Base-by-base conservation (phyloP, 2,113 vertebrate genomes). In the Catharus minimus region DNA sequence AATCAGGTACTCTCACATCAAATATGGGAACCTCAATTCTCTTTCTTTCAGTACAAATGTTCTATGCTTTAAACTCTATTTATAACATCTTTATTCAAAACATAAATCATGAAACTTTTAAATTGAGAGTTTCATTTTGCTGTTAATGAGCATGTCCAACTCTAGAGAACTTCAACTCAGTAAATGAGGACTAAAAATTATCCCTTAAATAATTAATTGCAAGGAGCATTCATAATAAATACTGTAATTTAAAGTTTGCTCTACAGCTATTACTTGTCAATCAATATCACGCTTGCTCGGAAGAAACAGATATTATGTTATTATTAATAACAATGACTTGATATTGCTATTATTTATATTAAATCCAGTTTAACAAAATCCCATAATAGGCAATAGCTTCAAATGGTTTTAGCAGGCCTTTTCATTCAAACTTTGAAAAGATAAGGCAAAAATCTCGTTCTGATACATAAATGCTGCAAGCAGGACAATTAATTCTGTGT, bases 141-240 rank as follows among this genome's bases (percentile, higher is more conserved):
- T 72, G 55, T 79, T 90, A 89, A 92, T 79, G 65, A 92, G 18
- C 30, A 66, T 33, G 33, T 60, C 73, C 66, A 75, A 68, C 19
- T 87, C 57, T 50, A 86, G 41, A 88, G 23, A 91, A 77, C 23
- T 94, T 94, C 65, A 88, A 46, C 90, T 83, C 20, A 57, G 30
- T 72, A 94, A 95, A 93, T 17, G 17, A 94, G 46, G 57, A 72
- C 33, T 36, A 36, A 36, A 36, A 36, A 36, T 36, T 81, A 83
- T 32, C 8, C 18, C 33, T 89, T 87, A 88, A 94, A 92, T 86
- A 93, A 90, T 92, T 93, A 93, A 94, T 76, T 80, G 9, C 21
- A 88, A 91, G 55, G 77, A 75, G 79, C n/a, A 88, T 77, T 67
- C 74, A 90, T 94, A 94, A 91, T 89, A 93, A 96, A 89, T 91